Conservation (phyloP, 2,113 vertebrate species). For the Numida meleagris region DNA sequence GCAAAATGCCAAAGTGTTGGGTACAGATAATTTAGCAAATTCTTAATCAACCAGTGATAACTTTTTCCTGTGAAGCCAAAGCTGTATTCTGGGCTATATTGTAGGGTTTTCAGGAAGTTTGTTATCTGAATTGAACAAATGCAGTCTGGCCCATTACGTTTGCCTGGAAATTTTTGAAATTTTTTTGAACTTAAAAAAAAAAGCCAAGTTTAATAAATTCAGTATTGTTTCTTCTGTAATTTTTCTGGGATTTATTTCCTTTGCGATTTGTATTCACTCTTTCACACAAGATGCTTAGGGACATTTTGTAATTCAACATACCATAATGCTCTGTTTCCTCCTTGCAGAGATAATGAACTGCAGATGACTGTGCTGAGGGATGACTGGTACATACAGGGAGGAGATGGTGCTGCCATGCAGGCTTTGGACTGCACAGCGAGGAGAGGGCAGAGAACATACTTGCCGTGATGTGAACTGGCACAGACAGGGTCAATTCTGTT, state of each 20-base stretch:
- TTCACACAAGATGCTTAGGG: not conserved
- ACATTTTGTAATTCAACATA: not conserved
- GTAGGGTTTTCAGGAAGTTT: not conserved
- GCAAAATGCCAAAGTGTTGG: not conserved
- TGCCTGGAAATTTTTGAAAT: not conserved
- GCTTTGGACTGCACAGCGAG: not conserved
- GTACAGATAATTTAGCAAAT: not conserved
- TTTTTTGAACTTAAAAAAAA: not conserved
- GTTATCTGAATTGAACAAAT: slow-evolving; percentile 18
- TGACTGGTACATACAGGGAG: not conserved
- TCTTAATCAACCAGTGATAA: not conserved
- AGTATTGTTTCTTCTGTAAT: not conserved
- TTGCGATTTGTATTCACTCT: not conserved
- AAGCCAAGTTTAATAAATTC: slow-evolving; percentile 2
- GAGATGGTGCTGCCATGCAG: not conserved
- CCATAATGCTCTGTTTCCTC: not conserved
- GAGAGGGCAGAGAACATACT: not conserved
- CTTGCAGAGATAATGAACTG: not conserved
- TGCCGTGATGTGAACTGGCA: not conserved
- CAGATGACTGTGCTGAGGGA: not conserved
- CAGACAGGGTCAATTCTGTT: not conserved
- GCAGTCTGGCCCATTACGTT: not conserved
- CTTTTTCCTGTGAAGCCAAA: not conserved
- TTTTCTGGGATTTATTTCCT: not conserved
- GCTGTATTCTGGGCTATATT: not conserved